A percentile compares a stretch with the other conserved stretches of the same genome.
These are phyloP conservation scores for Zaprionus taronus DNA, from an alignment of 1,140 invertebrate genomes.

Conservation along the genomic window DNA sequence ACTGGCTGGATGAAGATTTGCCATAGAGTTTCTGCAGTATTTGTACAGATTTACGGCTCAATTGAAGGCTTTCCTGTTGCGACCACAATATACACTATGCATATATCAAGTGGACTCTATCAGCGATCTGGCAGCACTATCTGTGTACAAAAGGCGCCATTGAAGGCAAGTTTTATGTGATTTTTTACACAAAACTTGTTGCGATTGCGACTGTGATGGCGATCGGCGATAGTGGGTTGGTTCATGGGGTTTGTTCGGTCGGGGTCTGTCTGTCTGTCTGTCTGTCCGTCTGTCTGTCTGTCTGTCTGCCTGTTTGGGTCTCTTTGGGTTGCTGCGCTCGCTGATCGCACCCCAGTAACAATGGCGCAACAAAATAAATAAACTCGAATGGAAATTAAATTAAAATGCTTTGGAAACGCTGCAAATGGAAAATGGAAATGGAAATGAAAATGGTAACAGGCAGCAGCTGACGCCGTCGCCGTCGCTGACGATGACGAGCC, in stretches of 20 bases:
- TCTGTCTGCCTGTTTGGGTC: not conserved
- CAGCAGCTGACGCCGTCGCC: conserved; percentile 21
- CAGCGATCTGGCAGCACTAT: conserved; percentile 45
- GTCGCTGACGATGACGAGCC: conserved; percentile 37
- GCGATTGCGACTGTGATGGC: conserved; percentile 47
- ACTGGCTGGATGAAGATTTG: too few species aligned
- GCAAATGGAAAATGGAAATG: conserved; percentile 61
- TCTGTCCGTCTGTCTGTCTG: not conserved
- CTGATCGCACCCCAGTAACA: conserved; percentile 31
- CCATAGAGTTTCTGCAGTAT: not conserved
- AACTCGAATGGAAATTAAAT: conserved; percentile 75
- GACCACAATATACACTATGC: not conserved
- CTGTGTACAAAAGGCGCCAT: conserved; percentile 64
- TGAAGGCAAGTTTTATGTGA: conserved; percentile 79
- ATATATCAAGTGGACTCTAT: conserved; percentile 40
- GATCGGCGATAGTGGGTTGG: not conserved
- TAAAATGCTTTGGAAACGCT: conserved; percentile 65
- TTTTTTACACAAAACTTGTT: conserved; percentile 71
- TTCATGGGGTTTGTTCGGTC: not conserved
- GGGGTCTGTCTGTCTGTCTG: not conserved
- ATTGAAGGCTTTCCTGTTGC: not conserved
- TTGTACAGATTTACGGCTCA: not conserved
- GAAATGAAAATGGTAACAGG: conserved; percentile 35
- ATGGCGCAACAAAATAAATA: conserved; percentile 51
- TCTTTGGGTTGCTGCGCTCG: not conserved